These are phyloP conservation scores for Calypte anna DNA, from an alignment of 2,113 vertebrate species.

Conservation along the genomic window DNA sequence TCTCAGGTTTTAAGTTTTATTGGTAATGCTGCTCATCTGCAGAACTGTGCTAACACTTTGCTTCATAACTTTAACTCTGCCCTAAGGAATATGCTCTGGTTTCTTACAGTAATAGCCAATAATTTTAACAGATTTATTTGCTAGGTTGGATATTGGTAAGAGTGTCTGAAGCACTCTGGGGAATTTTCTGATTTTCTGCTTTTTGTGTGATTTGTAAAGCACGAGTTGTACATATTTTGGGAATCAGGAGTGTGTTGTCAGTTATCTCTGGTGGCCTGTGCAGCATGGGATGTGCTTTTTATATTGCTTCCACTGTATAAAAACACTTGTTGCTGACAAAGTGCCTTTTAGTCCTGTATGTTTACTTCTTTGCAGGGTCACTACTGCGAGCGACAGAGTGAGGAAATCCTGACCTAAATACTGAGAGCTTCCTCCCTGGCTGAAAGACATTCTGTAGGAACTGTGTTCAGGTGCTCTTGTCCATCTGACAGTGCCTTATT, in stretches of 20 bases:
- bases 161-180: background rate
- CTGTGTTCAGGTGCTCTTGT: background rate
- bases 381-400: background rate
- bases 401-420: background rate
- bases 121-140: background rate
- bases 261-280: background rate
- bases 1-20: background rate
- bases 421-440: background rate
- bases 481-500: background rate
- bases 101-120: background rate
- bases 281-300: background rate
- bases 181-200: background rate
- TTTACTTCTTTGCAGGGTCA: background rate
- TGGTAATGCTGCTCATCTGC: background rate
- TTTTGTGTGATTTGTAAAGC: background rate
- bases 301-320: background rate
- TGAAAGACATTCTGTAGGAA: background rate
- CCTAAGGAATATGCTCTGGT: background rate
- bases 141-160: background rate
- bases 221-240: background rate
- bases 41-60: background rate
- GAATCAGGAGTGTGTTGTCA: background rate
- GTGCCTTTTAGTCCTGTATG: background rate
- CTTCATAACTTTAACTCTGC: background rate
- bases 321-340: background rate